Evolutionary conservation across 2,888 invertebrate genomes (phyloP).

Genomic region (Protophormia terraenovae): DNA sequence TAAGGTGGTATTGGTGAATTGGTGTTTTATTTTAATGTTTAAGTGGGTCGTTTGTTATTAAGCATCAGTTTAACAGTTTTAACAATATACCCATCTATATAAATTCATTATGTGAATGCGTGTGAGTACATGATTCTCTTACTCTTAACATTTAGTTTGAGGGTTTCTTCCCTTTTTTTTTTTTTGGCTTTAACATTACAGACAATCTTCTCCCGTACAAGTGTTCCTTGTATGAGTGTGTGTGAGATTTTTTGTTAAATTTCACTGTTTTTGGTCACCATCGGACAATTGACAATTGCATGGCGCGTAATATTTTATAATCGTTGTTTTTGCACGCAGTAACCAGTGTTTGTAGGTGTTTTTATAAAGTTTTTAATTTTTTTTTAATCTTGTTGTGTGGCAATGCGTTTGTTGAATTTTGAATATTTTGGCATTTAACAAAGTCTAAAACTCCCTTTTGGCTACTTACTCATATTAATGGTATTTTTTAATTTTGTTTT

Average conservation of each 20-base stretch:
- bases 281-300: conserved; percentile 59
- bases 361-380: conserved; percentile 9
- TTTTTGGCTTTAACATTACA: conserved; percentile 32
- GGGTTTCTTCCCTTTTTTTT: too few species aligned
- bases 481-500: conserved; percentile 23
- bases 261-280: conserved; percentile 29
- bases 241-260: conserved; percentile 1
- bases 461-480: conserved; percentile 40
- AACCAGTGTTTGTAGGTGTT: conserved; percentile 48
- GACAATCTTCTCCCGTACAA: conserved; percentile 14
- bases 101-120: neutral
- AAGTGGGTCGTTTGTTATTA: conserved; percentile 76
- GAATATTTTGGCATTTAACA: conserved; percentile 22
- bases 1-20: conserved; percentile 21
- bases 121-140: conserved; percentile 10
- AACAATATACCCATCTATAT: conserved; percentile 40
- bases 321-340: conserved; percentile 59
- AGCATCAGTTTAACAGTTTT: conserved; percentile 66
- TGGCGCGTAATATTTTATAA: conserved; percentile 63
- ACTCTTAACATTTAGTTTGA: neutral
- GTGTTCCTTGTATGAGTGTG: neutral
- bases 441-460: conserved; percentile 32
- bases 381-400: neutral
- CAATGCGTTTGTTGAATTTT: conserved; percentile 13
- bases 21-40: conserved; percentile 73